phyloP scores from a whole-genome alignment of 2,113 vertebrate species.

The Nymphicus hollandicus region DNA sequence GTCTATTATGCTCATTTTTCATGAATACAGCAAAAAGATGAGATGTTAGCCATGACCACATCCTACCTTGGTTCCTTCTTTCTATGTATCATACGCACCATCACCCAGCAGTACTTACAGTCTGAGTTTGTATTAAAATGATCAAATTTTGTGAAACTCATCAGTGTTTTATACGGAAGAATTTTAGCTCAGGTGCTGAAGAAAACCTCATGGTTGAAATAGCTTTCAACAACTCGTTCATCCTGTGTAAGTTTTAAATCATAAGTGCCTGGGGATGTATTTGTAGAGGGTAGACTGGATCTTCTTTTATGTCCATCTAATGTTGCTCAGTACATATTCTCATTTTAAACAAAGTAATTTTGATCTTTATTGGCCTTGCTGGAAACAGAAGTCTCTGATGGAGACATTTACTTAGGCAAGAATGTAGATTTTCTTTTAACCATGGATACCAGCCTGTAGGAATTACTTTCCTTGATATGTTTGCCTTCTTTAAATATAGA shows the following conservation, averaged over 20 bases:
- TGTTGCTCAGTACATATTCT: background rate
- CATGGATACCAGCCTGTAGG: background rate
- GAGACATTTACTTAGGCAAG: background rate
- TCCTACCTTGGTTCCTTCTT: background rate
- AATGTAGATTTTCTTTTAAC: background rate
- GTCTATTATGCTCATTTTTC: constrained; percentile 3
- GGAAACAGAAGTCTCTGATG: background rate
- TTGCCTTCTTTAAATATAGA: background rate
- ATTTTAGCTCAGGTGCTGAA: background rate
- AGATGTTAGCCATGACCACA: background rate
- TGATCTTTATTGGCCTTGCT: background rate
- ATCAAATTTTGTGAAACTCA: background rate
- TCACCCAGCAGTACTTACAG: background rate
- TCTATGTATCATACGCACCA: background rate
- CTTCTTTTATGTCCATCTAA: background rate
- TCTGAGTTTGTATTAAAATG: background rate
- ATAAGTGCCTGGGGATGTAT: background rate
- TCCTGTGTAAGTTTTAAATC: background rate
- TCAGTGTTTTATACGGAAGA: background rate
- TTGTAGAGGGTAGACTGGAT: background rate
- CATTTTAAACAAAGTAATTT: background rate
- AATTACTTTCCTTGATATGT: background rate
- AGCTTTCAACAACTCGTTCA: background rate
- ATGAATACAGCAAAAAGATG: background rate
- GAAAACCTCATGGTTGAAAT: background rate